A percentile compares a stretch with the other conserved stretches of the same genome.
These are phyloP conservation scores for Sardinella longiceps DNA, from an alignment of 2,797 vertebrate genomes.

Conservation along the genomic window DNA sequence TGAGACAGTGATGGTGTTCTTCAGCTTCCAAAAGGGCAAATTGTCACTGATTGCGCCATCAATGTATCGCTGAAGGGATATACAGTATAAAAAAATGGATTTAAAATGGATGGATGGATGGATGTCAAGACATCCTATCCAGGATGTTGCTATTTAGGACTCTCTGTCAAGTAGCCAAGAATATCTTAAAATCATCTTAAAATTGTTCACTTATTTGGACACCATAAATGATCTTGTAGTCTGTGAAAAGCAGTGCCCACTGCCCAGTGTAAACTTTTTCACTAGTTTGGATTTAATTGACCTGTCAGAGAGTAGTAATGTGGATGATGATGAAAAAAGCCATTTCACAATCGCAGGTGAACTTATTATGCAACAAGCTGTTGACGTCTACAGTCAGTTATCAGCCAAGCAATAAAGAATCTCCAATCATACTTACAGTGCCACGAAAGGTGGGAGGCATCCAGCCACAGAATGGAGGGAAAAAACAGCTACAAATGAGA, in stretches of 20 bases:
- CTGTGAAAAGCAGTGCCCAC: conserved; percentile 9
- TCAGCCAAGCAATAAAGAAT: neutral
- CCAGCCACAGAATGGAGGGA: conserved; percentile 84
- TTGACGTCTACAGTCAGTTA: neutral
- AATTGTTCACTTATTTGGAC: neutral
- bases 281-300: neutral
- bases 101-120: too few relatives aligned
- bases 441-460: conserved; percentile 88
- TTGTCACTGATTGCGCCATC: conserved; percentile 88
- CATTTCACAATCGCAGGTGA: neutral
- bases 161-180: neutral
- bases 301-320: neutral
- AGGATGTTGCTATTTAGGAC: too few relatives aligned
- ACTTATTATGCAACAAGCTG: neutral
- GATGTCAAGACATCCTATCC: neutral
- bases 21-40: conserved; percentile 76
- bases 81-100: neutral
- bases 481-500: conserved; percentile 85
- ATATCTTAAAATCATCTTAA: neutral
- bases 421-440: conserved; percentile 77
- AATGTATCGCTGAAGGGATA: conserved; percentile 77
- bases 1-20: conserved; percentile 85
- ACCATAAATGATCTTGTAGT: neutral
- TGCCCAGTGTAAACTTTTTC: neutral
- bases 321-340: neutral